Evolutionary conservation across 2,888 invertebrate genomes (phyloP), one percentile per base, ranked within the genome.

Genomic region (Xylota segnis): DNA sequence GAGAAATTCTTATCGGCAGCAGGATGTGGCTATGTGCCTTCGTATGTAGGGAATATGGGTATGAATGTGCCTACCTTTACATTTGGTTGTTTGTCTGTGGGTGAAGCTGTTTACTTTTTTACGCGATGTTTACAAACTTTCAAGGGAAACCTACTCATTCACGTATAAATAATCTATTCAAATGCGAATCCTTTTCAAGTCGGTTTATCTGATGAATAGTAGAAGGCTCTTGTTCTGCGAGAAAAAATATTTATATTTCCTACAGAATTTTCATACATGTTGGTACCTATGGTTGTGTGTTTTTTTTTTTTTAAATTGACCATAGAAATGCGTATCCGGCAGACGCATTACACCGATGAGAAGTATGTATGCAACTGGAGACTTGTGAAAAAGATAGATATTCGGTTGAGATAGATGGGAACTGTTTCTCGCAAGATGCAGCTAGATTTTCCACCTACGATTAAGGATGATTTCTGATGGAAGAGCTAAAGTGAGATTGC

Each of bases 41-140:
- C 40, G 63, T 32, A 18, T 59, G 29, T 9, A 9, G 16, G 52
- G 12, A 68, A 68, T 68, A 45, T 56, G 63, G 76, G 12, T 7
- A 32, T 5, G 7, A 4, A 32, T 32, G 6, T 71, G 63, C 78
- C 68, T 75, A 70, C 65, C 74, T 75, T 84, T 79, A 75, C 65
- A 79, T 79, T 75, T 9, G 68, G 52, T n/a, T 75, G 59, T 81
- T 65, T 84, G 81, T 70, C 75, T 70, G 81, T 77, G 81, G 74
- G 29, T 70, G 75, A 52, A 45, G 66, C 34, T 79, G 79, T 79
- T 84, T 84, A 47, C 54, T 23, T 71, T 23, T 54, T 71, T 50
- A 54, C 71, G 76, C 61, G 75, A 71, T 84, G 75, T 75, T 83
- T 83, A 59, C 68, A 7, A 27, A 52, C 65, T 77, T 71, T 61